These are phyloP conservation scores for Glandiceps talaboti DNA, from an alignment of 53 echinoderm and acorn worm species.

Conservation along the genomic window DNA sequence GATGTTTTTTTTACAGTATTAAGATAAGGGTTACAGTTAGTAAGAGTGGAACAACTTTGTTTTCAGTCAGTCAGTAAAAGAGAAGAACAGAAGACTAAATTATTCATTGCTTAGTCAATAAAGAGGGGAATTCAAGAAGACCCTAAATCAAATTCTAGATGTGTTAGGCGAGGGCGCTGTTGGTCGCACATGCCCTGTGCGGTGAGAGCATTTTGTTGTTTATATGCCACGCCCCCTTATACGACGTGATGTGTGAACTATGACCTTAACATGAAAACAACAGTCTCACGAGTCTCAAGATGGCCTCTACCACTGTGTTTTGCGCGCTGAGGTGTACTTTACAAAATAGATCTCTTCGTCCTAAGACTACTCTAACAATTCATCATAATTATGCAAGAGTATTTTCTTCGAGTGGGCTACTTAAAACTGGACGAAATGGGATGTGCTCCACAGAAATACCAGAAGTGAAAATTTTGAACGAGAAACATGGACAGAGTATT, in stretches of 20 bases:
- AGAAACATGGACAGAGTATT: conserved; percentile 49
- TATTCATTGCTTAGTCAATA: no score
- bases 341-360: not conserved
- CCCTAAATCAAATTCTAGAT: no score
- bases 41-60: no score
- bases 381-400: not conserved
- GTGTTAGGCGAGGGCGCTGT: no score
- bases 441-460: conserved; percentile 66
- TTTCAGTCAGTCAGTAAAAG: no score
- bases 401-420: not conserved
- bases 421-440: not conserved
- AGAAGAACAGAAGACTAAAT: no score
- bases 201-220: no score
- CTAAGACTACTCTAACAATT: not conserved
- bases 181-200: no score
- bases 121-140: no score
- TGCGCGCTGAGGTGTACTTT: not conserved
- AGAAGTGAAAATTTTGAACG: conserved; percentile 50
- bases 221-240: no score
- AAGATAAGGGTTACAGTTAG: no score
- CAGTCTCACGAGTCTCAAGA: not conserved
- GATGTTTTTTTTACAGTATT: no score
- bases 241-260: not conserved
- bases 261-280: not conserved
- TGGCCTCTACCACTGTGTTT: not conserved